Conservation (phyloP, 2,797 vertebrate species). For the Hapalemur alaotrensis region DNA sequence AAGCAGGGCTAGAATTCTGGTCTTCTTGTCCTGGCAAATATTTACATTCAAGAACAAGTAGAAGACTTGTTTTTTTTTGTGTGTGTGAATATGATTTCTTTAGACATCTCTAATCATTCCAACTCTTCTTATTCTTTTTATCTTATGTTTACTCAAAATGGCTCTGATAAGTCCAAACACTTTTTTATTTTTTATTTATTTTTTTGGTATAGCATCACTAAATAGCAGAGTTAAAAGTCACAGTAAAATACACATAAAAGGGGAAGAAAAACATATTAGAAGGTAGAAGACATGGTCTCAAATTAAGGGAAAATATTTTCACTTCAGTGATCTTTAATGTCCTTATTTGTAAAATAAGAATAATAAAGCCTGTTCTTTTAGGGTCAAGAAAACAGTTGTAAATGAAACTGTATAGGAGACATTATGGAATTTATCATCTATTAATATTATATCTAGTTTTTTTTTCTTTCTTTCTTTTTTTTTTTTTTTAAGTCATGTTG, state of each 20-base stretch:
- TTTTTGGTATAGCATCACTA: background rate
- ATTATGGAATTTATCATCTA: background rate
- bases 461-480: background rate
- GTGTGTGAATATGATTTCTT: background rate
- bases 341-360: background rate
- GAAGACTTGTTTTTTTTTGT: background rate
- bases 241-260: background rate
- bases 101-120: background rate
- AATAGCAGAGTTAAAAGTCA: background rate
- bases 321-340: background rate
- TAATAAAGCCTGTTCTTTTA: background rate
- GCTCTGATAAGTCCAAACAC: background rate
- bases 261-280: accelerated
- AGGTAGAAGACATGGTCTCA: background rate
- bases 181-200: background rate
- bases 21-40: constrained; percentile 2
- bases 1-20: background rate
- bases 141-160: background rate
- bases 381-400: background rate
- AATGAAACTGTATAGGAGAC: background rate
- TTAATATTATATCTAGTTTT: background rate
- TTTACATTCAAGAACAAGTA: constrained; percentile 41
- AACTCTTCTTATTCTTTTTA: background rate
- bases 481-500: background rate
- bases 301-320: background rate